Evolutionary conservation across 2,888 invertebrate genomes (phyloP).

Genomic region (Calliscelio sp.): DNA sequence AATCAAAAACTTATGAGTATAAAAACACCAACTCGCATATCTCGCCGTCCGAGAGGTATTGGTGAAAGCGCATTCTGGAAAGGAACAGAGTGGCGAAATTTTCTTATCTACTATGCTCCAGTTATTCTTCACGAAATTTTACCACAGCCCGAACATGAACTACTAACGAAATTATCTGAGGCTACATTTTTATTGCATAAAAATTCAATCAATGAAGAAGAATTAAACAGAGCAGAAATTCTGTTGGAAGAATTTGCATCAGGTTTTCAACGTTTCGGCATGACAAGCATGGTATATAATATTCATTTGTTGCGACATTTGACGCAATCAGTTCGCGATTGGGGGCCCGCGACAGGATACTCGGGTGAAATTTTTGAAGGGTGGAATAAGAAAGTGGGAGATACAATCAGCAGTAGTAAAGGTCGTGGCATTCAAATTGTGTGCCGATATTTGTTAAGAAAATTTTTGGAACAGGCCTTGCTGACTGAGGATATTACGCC

Average conservation of each 20-base stretch:
- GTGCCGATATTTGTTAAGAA: constrained; percentile 18
- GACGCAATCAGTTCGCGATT: constrained; percentile 20
- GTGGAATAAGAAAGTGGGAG: constrained; percentile 21
- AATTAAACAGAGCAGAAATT: constrained; percentile 18
- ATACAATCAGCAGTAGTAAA: constrained; percentile 17
- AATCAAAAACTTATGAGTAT: not conserved
- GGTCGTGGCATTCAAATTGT: constrained; percentile 22
- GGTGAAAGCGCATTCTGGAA: constrained; percentile 19
- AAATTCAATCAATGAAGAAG: not conserved
- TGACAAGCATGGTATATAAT: constrained; percentile 32
- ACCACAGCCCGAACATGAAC: not conserved
- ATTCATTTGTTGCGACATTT: constrained; percentile 36
- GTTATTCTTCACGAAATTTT: not conserved
- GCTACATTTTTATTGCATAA: constrained; percentile 18
- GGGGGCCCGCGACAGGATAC: constrained; percentile 43
- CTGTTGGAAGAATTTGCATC: constrained; percentile 17
- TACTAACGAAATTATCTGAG: constrained; percentile 16
- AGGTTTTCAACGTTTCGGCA: constrained; percentile 18
- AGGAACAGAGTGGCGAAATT: constrained; percentile 49
- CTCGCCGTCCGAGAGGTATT: not conserved
- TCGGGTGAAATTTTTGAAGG: constrained; percentile 36
- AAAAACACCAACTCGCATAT: not conserved
- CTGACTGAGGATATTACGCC: not conserved
- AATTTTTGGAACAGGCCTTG: constrained; percentile 6
- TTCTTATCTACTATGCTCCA: constrained; percentile 29